Percentiles rank a stretch among this genome's conserved stretches.
Conservation (phyloP, 2,797 vertebrate genomes). For the Coreius guichenoti region DNA sequence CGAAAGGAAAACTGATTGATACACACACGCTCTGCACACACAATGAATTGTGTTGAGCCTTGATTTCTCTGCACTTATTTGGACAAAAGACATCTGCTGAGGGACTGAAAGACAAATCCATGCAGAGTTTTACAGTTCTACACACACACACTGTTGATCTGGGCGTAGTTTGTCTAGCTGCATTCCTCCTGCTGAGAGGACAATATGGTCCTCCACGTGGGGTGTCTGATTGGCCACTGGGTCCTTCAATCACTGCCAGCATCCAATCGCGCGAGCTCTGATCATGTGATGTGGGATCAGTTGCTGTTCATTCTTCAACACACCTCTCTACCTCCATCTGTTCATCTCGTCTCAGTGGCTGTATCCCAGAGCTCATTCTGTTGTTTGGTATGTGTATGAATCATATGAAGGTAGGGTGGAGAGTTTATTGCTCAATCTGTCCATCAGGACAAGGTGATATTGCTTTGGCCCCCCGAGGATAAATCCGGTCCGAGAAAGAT, state of each 20-base stretch:
- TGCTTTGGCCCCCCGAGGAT: conserved; percentile 33
- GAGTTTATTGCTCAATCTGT: conserved; percentile 74
- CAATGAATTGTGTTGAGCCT: not conserved
- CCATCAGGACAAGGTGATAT: conserved; percentile 63
- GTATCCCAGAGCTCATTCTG: conserved; percentile 1
- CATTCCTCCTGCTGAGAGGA: conserved; percentile 5
- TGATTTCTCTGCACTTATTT: not conserved
- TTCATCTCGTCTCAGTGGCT: not conserved
- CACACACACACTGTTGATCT: conserved; percentile 9
- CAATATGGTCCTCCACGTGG: conserved; percentile 52
- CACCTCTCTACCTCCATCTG: conserved; percentile 49
- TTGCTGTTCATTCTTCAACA: not conserved
- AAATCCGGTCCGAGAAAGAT: not conserved
- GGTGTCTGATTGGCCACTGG: conserved; percentile 50
- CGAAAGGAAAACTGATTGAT: not conserved
- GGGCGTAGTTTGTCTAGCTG: not conserved
- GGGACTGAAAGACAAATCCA: not conserved
- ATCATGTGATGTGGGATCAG: conserved; percentile 37
- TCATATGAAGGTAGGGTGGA: not conserved
- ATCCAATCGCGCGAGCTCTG: conserved; percentile 65
- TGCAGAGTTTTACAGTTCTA: not conserved
- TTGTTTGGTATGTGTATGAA: not conserved
- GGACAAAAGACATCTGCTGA: not conserved
- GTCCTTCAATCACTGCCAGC: conserved; percentile 62
- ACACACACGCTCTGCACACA: not conserved